Conservation (phyloP, 2,888 invertebrate species). For the Eristalis pertinax region DNA sequence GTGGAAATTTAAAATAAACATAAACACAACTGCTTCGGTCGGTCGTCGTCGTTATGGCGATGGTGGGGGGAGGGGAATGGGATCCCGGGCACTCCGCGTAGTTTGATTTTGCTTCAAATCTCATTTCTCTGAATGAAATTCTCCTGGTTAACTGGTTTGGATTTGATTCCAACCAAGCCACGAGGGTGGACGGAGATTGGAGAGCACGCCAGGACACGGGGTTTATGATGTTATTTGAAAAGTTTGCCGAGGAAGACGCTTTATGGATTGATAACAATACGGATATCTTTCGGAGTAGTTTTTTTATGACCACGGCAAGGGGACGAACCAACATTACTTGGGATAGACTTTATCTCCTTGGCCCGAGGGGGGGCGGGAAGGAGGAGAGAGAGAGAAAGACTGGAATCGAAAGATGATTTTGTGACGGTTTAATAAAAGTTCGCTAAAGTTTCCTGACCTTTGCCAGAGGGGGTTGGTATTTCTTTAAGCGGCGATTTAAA, state of each 20-base stretch:
- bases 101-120: constrained; percentile 3
- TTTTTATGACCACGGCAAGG: not conserved
- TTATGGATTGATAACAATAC: constrained; percentile 1
- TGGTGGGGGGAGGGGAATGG: not conserved
- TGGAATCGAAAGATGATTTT: not conserved
- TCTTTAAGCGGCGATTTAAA: not conserved
- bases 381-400: not conserved
- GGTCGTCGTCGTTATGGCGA: not conserved
- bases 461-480: not conserved
- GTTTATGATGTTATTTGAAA: not conserved
- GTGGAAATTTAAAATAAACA: constrained; percentile 36
- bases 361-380: too few relatives aligned
- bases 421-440: not conserved
- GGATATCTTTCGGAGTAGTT: not conserved
- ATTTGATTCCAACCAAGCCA: not conserved
- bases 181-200: not conserved
- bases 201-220: not conserved
- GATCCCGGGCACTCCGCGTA: not conserved
- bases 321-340: not conserved
- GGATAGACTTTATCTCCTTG: not conserved
- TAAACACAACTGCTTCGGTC: constrained; percentile 41
- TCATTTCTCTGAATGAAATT: constrained; percentile 24
- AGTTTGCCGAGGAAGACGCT: not conserved
- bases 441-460: not conserved
- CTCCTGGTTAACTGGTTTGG: not conserved